Evolutionary conservation across 2,113 vertebrate species (phyloP).

Genomic region (Pelecanoides urinatrix): DNA sequence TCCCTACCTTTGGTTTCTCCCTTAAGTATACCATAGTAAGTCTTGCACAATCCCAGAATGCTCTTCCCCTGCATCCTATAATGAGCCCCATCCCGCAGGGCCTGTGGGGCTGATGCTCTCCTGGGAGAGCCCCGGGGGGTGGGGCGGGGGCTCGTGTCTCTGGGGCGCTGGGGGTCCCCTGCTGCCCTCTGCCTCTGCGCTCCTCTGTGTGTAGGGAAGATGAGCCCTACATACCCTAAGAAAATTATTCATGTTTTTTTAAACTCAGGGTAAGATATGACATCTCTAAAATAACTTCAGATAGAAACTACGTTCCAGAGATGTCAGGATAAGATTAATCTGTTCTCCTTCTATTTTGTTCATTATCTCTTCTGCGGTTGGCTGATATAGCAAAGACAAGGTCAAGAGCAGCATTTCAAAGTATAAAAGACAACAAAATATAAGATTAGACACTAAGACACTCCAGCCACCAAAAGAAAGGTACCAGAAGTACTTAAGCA

Average conservation of each 20-base stretch:
- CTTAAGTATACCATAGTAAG: not conserved
- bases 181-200: fast-evolving
- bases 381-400: not conserved
- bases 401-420: not conserved
- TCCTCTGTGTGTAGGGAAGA: not conserved
- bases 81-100: fast-evolving
- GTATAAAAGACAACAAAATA: not conserved
- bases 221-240: not conserved
- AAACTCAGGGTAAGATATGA: not conserved
- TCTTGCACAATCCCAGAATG: not conserved
- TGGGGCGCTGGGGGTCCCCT: not conserved
- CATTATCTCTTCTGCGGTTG: not conserved
- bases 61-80: not conserved
- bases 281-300: not conserved
- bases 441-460: not conserved
- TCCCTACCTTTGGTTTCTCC: not conserved
- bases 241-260: not conserved
- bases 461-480: not conserved
- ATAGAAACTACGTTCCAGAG: not conserved
- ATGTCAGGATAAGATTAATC: not conserved
- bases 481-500: not conserved
- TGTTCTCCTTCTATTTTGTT: not conserved
- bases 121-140: fast-evolving
- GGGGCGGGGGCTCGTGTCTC: not conserved
- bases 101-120: not conserved